Conservation (phyloP, 2,888 invertebrate genomes). For the Marronus borbonicus region DNA sequence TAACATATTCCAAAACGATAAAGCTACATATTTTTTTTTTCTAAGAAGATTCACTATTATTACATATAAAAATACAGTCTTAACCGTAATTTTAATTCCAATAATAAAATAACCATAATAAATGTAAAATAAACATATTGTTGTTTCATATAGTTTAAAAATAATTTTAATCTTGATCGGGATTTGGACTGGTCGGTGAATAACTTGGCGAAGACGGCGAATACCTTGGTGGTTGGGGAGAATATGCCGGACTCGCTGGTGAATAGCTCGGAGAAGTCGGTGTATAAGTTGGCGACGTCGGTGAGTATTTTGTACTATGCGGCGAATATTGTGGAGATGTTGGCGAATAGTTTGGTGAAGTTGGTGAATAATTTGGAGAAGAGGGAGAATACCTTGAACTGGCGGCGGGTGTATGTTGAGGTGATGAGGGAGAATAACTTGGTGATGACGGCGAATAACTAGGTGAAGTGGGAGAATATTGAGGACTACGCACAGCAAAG, state of each 20-base stretch:
- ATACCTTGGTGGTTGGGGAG: conserved; percentile 85
- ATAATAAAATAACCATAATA: conserved; percentile 14
- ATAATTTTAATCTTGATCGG: conserved; percentile 59
- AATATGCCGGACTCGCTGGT: conserved; percentile 84
- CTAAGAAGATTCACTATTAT: conserved; percentile 21
- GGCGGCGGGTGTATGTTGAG: conserved; percentile 81
- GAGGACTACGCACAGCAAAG: conserved; percentile 83
- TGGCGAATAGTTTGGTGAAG: conserved; percentile 83
- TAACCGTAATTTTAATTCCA: conserved; percentile 28
- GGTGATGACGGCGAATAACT: conserved; percentile 89
- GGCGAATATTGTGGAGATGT: conserved; percentile 86
- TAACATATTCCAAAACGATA: conserved; percentile 17
- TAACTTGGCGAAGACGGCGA: conserved; percentile 82
- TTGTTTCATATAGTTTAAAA: conserved; percentile 11
- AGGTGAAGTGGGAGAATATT: conserved; percentile 90
- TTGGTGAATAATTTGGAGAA: conserved; percentile 81
- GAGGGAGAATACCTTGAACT: conserved; percentile 83
- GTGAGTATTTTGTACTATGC: conserved; percentile 86
- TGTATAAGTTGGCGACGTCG: conserved; percentile 85
- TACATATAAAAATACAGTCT: conserved; percentile 44
- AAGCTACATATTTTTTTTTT: neutral
- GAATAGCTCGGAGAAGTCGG: conserved; percentile 86
- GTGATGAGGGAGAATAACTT: conserved; percentile 84
- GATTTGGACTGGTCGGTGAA: conserved; percentile 82
- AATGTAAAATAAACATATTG: conserved; percentile 26